Base-by-base conservation (phyloP, 23 tunicate genomes). In the Phallusia fumigata region DNA sequence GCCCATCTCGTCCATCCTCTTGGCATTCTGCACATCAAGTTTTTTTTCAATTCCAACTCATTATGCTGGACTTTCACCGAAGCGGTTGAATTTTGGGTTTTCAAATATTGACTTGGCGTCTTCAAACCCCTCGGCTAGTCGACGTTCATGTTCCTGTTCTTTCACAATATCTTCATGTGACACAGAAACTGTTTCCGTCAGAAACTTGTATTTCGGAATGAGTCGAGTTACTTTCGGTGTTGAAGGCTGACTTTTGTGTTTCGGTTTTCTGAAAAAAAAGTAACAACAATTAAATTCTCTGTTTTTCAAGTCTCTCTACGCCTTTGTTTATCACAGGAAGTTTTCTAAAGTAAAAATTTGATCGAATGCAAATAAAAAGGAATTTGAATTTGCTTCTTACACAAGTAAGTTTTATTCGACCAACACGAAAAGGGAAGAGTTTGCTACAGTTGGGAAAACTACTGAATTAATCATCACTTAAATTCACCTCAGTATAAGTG, bases 141-240 rank as follows among this genome's bases (percentile, higher is more conserved):
- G 83, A 75, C 82, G 86, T 80, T 88, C 92, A 13, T 79, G 86
- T 65, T 81, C 86, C 51, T 93, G 97, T 73, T 88, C 92, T 35
- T 50, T 44, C 35, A 88, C 92, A 21, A 93, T 65, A 73, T 92
- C 91, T 82, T 92, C 97, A 78, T 92, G 97, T 19, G 97, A 92
- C 0, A 92, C 91, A 6, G 88, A 50, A 45, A 92, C 51, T 51
- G 85, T 84, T 84, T 92, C 97, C 21, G 84, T 87, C 24, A 83
- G 79, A 33, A 92, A 88, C 80, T 87, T 92, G 88, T 83, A 92
- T 53, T 84, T 92, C 8, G 97, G 91, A 6, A 82, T 32, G 24
- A 88, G n/a, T 65, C 83, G 81, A n/a, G 47, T 76, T 18, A 85
- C 32, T 74, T 84, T 77, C 12, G 87, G 75, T 6, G 76, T 84